Percentiles rank a stretch among this genome's conserved stretches.
Evolutionary conservation across 2,797 vertebrate species (phyloP).

Genomic region (Danio tinwini): DNA sequence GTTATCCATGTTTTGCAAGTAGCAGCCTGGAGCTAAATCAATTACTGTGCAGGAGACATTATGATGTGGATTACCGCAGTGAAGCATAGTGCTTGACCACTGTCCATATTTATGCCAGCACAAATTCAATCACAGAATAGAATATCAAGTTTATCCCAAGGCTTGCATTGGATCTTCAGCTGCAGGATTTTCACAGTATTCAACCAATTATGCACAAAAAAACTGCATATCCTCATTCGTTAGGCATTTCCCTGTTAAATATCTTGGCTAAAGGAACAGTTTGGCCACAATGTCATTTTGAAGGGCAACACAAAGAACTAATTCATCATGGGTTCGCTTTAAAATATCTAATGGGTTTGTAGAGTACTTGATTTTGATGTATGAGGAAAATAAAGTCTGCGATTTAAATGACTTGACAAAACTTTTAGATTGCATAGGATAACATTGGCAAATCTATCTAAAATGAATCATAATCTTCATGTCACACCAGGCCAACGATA

Average conservation of each 20-base stretch:
- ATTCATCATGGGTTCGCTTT: slow-evolving; percentile 5
- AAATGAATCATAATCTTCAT: neutral
- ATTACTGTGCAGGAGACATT: slow-evolving; percentile 11
- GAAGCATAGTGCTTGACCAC: slow-evolving; percentile 18
- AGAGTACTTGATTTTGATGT: slow-evolving; percentile 1
- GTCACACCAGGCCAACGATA: too few relatives aligned
- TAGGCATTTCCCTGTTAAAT: neutral
- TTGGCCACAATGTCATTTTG: neutral
- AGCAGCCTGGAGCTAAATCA: slow-evolving; percentile 17
- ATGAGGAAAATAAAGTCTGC: slow-evolving; percentile 6
- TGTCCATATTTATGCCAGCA: slow-evolving; percentile 24
- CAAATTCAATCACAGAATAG: slow-evolving; percentile 8
- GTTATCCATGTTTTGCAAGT: slow-evolving; percentile 40
- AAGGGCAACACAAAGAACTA: slow-evolving; percentile 1
- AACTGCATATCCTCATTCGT: neutral
- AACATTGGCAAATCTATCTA: neutral
- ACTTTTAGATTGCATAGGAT: neutral
- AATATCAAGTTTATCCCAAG: slow-evolving; percentile 6
- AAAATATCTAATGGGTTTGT: neutral
- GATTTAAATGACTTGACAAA: neutral
- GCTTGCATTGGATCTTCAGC: neutral
- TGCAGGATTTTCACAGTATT: neutral
- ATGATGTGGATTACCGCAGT: slow-evolving; percentile 22
- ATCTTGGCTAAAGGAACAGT: neutral
- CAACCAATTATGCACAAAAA: slow-evolving; percentile 11